These are phyloP conservation scores for Kuschelorhynchus macadamiae DNA, from an alignment of 2,888 invertebrate genomes.

Conservation along the genomic window DNA sequence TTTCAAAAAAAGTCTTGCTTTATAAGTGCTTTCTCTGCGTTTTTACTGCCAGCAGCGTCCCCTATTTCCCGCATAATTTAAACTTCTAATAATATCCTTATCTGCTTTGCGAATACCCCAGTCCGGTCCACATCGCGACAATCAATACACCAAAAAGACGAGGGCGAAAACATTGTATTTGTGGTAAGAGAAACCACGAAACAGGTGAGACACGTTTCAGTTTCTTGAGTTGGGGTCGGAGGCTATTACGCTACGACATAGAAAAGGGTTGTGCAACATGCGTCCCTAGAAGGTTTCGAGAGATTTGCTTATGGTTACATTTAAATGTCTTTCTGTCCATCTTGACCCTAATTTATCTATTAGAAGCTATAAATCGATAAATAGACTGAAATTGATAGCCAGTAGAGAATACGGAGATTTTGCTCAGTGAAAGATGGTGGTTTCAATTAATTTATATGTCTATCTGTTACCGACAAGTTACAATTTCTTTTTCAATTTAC, in stretches of 20 bases:
- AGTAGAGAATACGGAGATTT: too few relatives aligned
- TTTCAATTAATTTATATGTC: too few relatives aligned
- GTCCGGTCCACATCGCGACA: not conserved
- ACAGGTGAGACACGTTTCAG: conserved; percentile 42
- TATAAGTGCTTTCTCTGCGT: too few relatives aligned
- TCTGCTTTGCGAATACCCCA: too few relatives aligned
- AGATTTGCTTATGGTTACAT: conserved; percentile 26
- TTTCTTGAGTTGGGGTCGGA: conserved; percentile 36
- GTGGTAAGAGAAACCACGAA: conserved; percentile 35
- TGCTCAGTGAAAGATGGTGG: too few relatives aligned
- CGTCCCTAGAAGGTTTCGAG: conserved; percentile 21
- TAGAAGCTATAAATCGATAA: not conserved
- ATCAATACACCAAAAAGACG: conserved; percentile 28
- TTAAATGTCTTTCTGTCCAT: conserved; percentile 25
- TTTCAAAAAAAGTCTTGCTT: too few relatives aligned
- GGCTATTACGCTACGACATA: conserved; percentile 35
- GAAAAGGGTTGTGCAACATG: conserved; percentile 41
- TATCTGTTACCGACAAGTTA: too few relatives aligned
- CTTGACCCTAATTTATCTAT: not conserved
- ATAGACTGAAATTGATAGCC: too few relatives aligned
- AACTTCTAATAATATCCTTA: too few relatives aligned
- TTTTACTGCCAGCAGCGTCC: too few relatives aligned
- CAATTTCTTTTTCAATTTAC: too few relatives aligned
- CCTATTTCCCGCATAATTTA: too few relatives aligned
- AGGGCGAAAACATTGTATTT: conserved; percentile 11